Conservation (phyloP, 1,140 invertebrate species). For the Archegozetes longisetosus region DNA sequence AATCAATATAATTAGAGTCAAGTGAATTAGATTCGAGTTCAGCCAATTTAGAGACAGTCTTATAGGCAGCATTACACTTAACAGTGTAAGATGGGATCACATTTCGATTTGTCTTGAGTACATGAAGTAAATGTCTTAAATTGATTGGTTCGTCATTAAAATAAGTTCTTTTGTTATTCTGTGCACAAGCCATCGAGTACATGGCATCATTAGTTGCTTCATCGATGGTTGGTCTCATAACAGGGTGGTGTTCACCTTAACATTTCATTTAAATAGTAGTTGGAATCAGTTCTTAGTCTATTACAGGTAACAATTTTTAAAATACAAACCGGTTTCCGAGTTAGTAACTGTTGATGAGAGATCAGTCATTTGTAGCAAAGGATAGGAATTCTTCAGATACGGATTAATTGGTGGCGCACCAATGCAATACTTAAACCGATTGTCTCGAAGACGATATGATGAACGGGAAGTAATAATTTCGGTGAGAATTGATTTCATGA, state of each 20-base stretch:
- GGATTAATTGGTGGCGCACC: constrained; percentile 50
- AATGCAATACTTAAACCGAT: constrained; percentile 48
- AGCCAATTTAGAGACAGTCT: not conserved
- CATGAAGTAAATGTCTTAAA: constrained; percentile 9
- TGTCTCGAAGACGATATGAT: constrained; percentile 47
- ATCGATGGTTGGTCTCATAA: not conserved
- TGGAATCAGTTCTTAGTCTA: too few relatives aligned
- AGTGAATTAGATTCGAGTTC: not conserved
- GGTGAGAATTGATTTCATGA: constrained; percentile 45
- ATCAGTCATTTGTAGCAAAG: not conserved
- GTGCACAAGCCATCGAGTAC: constrained; percentile 1
- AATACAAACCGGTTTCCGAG: not conserved
- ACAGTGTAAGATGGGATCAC: constrained; percentile 6
- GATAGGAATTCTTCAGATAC: constrained; percentile 42
- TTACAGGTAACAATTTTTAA: too few relatives aligned
- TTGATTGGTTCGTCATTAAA: not conserved
- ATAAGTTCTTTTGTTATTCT: not conserved
- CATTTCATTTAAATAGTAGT: too few relatives aligned
- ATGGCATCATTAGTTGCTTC: constrained; percentile 5
- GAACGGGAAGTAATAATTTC: constrained; percentile 50
- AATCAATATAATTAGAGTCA: not conserved
- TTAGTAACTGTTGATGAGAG: not conserved
- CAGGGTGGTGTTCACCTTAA: too few relatives aligned
- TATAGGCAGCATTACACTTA: not conserved
- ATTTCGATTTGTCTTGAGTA: not conserved